A percentile compares a stretch with the other conserved stretches of the same genome.
These are phyloP conservation scores for Neofelis nebulosa DNA, from an alignment of 2,113 vertebrate genomes.

Conservation along the genomic window DNA sequence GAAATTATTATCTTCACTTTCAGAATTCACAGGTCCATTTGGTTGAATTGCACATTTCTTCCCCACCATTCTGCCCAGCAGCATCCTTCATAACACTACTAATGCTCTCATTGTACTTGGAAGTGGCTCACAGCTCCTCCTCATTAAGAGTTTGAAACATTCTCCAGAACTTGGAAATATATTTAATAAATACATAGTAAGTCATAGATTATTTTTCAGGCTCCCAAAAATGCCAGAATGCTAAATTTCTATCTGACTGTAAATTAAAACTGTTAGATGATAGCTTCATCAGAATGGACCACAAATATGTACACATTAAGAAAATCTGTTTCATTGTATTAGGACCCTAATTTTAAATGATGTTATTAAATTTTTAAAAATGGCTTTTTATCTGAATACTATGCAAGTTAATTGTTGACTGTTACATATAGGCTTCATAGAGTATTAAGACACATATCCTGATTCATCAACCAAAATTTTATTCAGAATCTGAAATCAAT, in stretches of 20 bases:
- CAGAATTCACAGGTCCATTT: neutral
- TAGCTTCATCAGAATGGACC: neutral
- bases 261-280: neutral
- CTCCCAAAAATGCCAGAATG: neutral
- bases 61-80: neutral
- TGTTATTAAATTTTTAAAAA: neutral
- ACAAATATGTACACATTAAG: neutral
- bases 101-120: neutral
- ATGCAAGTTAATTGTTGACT: neutral
- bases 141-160: neutral
- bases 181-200: neutral
- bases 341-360: neutral
- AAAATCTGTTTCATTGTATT: neutral
- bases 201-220: neutral
- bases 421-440: neutral
- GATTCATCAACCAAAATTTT: conserved; percentile 71
- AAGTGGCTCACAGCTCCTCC: neutral
- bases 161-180: neutral
- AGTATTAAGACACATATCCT: neutral
- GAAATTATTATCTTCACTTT: neutral
- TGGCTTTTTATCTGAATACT: neutral
- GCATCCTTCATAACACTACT: neutral
- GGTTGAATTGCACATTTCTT: neutral
- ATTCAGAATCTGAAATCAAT: conserved; percentile 77
- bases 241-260: neutral